Evolutionary conservation across 2,888 invertebrate species (phyloP).

Genomic region (Drosophila incognita): DNA sequence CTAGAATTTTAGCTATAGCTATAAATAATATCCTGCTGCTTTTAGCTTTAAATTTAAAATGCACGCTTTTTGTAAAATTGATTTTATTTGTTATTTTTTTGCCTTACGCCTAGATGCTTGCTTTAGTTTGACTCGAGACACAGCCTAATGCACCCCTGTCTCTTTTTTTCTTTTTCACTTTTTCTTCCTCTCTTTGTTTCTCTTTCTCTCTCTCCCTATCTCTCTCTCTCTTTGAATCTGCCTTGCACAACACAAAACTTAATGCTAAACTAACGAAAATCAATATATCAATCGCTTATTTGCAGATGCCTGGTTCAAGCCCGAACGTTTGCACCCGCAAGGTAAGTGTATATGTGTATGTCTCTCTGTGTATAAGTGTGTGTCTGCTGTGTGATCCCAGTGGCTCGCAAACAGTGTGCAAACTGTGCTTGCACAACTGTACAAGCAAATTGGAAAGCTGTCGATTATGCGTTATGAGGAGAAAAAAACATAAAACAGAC

Average conservation of each 20-base stretch:
- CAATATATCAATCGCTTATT: slow-evolving; percentile 83
- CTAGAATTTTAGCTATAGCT: slow-evolving; percentile 14
- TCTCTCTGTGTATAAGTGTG: background rate
- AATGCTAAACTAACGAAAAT: slow-evolving; percentile 78
- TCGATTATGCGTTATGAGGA: slow-evolving; percentile 27
- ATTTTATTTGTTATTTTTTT: slow-evolving; percentile 6
- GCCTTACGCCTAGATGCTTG: slow-evolving; percentile 23
- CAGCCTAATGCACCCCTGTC: slow-evolving; percentile 49
- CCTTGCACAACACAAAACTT: slow-evolving; percentile 63
- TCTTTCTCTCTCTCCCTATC: background rate
- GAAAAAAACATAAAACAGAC: slow-evolving; percentile 2
- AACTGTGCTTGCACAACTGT: slow-evolving; percentile 29
- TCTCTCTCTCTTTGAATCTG: slow-evolving; percentile 28
- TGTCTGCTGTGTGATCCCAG: slow-evolving; percentile 12
- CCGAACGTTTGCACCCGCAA: slow-evolving; percentile 95
- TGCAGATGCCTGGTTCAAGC: slow-evolving; percentile 97
- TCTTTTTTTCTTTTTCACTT: background rate
- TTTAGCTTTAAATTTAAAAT: slow-evolving; percentile 1
- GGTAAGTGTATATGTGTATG: slow-evolving; percentile 87
- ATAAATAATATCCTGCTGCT: slow-evolving; percentile 1
- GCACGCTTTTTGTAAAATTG: slow-evolving; percentile 8
- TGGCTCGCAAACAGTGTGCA: slow-evolving; percentile 51
- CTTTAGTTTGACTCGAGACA: slow-evolving; percentile 26
- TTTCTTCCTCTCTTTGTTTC: background rate
- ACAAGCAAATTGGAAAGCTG: slow-evolving; percentile 45